Conservation (phyloP, 1,140 invertebrate species). For the honey bee (Apis mellifera) region Amel_HAv3.1 CM009939.2:12276001-12276500, state of each 20-base stretch:
- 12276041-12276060: constrained; percentile 77
- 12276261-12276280: constrained; percentile 66
- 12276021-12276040: constrained; percentile 69
- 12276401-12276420: constrained; percentile 35
- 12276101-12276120: constrained; percentile 76
- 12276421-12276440: constrained; percentile 53
- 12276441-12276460: constrained; percentile 56
- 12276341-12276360: constrained; percentile 42
- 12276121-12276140: constrained; percentile 75
- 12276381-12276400: constrained; percentile 46
- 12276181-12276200: constrained; percentile 61
- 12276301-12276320: constrained; percentile 51
- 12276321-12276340: constrained; percentile 46
- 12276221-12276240: constrained; percentile 55
- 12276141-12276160: constrained; percentile 77
- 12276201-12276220: constrained; percentile 53
- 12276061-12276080: constrained; percentile 75
- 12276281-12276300: constrained; percentile 58
- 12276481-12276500: constrained; percentile 55
- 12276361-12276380: constrained; percentile 53
- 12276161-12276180: constrained; percentile 70
- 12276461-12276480: constrained; percentile 44
- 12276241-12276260: constrained; percentile 56
- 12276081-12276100: constrained; percentile 69
- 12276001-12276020: constrained; percentile 12